These are phyloP conservation scores for Sylvicapra grimmia DNA, from an alignment of 2,113 vertebrate species.

Conservation along the genomic window DNA sequence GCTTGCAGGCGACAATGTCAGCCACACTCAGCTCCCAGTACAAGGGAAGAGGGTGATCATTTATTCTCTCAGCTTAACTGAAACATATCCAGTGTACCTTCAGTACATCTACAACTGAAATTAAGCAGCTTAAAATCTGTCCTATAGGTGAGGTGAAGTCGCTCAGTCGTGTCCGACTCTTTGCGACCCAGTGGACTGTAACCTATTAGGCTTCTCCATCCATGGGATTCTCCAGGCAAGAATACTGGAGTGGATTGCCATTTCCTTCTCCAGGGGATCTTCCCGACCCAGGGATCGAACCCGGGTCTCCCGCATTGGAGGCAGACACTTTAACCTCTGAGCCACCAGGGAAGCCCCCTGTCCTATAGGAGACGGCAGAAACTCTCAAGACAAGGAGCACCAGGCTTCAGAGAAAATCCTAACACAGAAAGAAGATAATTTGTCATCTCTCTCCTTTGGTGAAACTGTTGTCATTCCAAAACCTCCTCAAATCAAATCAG, in stretches of 20 bases:
- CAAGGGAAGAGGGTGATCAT: too few relatives aligned
- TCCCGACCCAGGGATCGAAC: too few relatives aligned
- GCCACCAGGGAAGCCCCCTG: too few relatives aligned
- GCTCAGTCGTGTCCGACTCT: too few relatives aligned
- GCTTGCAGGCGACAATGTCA: rapidly evolving
- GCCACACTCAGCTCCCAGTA: background rate
- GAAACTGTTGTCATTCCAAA: background rate
- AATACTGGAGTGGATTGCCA: too few relatives aligned
- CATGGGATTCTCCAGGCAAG: too few relatives aligned
- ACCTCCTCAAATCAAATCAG: background rate
- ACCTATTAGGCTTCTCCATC: too few relatives aligned
- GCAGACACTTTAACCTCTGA: too few relatives aligned
- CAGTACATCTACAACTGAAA: background rate
- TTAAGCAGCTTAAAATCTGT: background rate
- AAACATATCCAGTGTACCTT: background rate
- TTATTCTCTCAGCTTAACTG: background rate
- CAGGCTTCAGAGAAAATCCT: background rate
- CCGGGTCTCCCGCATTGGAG: too few relatives aligned
- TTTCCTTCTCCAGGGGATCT: too few relatives aligned
- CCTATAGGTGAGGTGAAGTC: too few relatives aligned
- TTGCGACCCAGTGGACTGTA: too few relatives aligned
- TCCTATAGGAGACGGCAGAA: background rate
- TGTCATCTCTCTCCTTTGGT: background rate
- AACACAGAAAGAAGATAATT: background rate
- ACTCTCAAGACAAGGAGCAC: background rate